Base-by-base conservation (phyloP, 2,888 invertebrate species). In the Lymantria monacha region DNA sequence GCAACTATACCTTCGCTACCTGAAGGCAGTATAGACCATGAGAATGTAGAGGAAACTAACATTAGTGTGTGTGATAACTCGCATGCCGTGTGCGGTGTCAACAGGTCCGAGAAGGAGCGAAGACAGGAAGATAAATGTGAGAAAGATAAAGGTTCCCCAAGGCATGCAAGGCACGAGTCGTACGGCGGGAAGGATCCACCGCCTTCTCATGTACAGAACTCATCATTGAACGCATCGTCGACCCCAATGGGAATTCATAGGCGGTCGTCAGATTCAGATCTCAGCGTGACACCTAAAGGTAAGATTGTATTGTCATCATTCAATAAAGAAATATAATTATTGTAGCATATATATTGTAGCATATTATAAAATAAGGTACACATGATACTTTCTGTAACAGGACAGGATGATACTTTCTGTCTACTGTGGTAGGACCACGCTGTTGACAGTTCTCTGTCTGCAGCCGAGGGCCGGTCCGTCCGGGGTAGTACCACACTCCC, bases 221-320 rank as follows among this genome's bases (percentile, higher is more conserved):
- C 89, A 0, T 82, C 87, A 14, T 76, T 89, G 53, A 83, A 90
- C 70, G 85, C 92, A 33, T 80, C 92, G 3, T 92, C 92, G 0
- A 89, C 90, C 37, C 92, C 80, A 46, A 77, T 81, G 83, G 93
- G 83, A 86, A 95, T 90, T 57, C 95, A 95, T 75, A 92, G 97
- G 48, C 92, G 98, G 65, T 97, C 97, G 3, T 98, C 98, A 2
- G 98, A 98, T 83, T 98, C 98, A 0, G 98, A 98, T 87, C 92
- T 97, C 63, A 97, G 96, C 89, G 94, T 97, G 45, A 97, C 97
- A 10, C 97, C 97, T 5, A 98, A 97, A 95, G 97, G 98, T 98
- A 49, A 62, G 74, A 63, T 44, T 30, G 1, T 12, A 30, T 14
- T 37, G 14, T 37, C 33, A 9, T 42, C 36, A 11, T 31, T 15